Evolutionary conservation across 2,888 invertebrate genomes (phyloP).

Genomic region (Sinopyrophorus schimmeli): DNA sequence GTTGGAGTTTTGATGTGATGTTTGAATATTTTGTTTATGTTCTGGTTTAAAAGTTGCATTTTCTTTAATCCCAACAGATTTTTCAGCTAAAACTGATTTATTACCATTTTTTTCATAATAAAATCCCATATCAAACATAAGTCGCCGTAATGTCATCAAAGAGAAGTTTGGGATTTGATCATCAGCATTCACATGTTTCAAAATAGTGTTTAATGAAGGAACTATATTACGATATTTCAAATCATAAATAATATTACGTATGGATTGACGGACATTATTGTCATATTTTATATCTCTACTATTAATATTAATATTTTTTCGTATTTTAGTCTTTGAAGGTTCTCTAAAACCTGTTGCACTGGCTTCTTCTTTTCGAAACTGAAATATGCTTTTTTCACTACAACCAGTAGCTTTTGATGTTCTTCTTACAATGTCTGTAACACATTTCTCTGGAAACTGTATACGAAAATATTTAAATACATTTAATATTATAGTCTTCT

Average conservation of each 20-base stretch:
- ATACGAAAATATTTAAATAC: conserved; percentile 53
- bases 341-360: conserved; percentile 52
- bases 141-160: conserved; percentile 50
- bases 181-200: conserved; percentile 48
- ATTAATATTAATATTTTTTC: conserved; percentile 52
- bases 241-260: conserved; percentile 50
- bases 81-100: conserved; percentile 51
- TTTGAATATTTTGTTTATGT: neutral
- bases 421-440: conserved; percentile 50
- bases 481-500: conserved; percentile 54
- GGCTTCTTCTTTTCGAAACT: conserved; percentile 53
- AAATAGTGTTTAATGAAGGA: conserved; percentile 50
- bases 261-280: conserved; percentile 47
- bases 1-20: neutral
- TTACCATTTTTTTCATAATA: conserved; percentile 51
- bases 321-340: conserved; percentile 51
- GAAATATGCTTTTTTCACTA: conserved; percentile 54
- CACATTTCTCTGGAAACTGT: conserved; percentile 48
- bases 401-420: conserved; percentile 54
- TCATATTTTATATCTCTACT: conserved; percentile 53
- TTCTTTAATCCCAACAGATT: conserved; percentile 29
- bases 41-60: conserved; percentile 17
- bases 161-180: conserved; percentile 50
- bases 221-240: conserved; percentile 48
- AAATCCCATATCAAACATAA: conserved; percentile 54